phyloP scores from a whole-genome alignment of 2,888 invertebrate species.

The Parnassius glacialis region DNA sequence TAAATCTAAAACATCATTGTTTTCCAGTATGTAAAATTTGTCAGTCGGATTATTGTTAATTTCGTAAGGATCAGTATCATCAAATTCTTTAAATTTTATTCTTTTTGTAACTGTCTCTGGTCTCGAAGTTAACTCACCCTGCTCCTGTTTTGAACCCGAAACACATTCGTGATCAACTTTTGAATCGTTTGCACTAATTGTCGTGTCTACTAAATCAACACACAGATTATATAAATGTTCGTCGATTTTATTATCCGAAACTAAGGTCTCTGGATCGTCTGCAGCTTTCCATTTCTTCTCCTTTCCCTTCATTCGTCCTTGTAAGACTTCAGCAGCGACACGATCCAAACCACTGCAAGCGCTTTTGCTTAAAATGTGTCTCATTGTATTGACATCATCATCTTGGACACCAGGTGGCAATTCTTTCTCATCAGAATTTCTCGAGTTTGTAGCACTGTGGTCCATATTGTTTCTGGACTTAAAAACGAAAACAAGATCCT shows the following conservation, averaged over 20 bases:
- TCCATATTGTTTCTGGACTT: constrained; percentile 7
- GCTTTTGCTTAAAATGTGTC: neutral
- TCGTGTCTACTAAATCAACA: constrained; percentile 55
- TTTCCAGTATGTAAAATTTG: constrained; percentile 16
- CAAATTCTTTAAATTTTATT: constrained; percentile 1
- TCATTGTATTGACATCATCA: neutral
- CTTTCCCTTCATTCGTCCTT: constrained; percentile 33
- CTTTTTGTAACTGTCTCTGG: neutral
- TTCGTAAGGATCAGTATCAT: neutral
- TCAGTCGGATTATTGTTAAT: neutral
- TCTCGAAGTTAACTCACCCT: neutral
- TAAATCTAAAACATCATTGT: neutral
- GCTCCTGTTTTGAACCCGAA: neutral
- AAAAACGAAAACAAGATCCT: constrained; percentile 13
- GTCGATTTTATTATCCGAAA: constrained; percentile 1
- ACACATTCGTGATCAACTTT: constrained; percentile 1
- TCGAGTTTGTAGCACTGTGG: constrained; percentile 2
- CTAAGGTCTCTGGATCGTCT: neutral
- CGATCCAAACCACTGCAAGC: constrained; percentile 25
- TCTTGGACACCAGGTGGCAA: neutral
- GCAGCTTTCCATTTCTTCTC: constrained; percentile 33
- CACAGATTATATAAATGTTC: constrained; percentile 52
- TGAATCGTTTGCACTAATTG: constrained; percentile 38
- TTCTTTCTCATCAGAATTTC: neutral
- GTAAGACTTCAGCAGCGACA: constrained; percentile 34